These are phyloP conservation scores for Dasyornis broadbenti DNA, from an alignment of 2,113 vertebrate species.

Conservation along the genomic window DNA sequence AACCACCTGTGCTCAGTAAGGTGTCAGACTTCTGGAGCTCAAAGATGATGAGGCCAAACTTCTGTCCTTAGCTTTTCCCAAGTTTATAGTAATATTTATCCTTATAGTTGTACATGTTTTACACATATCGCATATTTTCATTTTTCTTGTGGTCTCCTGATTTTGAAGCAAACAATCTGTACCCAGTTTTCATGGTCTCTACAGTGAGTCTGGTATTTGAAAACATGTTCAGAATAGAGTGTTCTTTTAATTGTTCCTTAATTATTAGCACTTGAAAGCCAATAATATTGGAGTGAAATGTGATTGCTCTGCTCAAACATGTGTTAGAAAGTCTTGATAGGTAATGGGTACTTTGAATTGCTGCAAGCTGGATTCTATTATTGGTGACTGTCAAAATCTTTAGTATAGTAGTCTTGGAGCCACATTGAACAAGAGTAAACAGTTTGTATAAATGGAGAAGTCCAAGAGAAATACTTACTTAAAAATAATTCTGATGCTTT, in stretches of 20 bases:
- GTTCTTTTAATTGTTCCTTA: slow-evolving; percentile 13
- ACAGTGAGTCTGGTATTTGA: background rate
- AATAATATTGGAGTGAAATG: slow-evolving; percentile 31
- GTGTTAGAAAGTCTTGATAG: background rate
- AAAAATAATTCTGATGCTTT: background rate
- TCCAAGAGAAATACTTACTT: background rate
- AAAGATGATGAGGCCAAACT: background rate
- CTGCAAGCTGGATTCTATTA: background rate
- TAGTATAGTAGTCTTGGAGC: background rate
- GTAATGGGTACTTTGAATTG: background rate
- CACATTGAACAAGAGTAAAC: background rate
- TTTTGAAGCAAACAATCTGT: background rate
- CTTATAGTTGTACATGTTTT: background rate
- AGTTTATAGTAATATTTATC: background rate
- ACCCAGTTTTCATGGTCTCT: background rate
- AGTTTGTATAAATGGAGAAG: background rate
- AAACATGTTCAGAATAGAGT: background rate
- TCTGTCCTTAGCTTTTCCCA: background rate
- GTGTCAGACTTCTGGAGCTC: background rate
- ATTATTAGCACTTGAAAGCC: slow-evolving; percentile 38
- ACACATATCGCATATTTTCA: accelerated
- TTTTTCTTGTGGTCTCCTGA: background rate
- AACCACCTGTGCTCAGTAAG: background rate
- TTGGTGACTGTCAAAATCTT: background rate
- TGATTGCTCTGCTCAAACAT: background rate